Conservation (phyloP, 2,888 invertebrate species). For the Phrixothrix hirtus region DNA sequence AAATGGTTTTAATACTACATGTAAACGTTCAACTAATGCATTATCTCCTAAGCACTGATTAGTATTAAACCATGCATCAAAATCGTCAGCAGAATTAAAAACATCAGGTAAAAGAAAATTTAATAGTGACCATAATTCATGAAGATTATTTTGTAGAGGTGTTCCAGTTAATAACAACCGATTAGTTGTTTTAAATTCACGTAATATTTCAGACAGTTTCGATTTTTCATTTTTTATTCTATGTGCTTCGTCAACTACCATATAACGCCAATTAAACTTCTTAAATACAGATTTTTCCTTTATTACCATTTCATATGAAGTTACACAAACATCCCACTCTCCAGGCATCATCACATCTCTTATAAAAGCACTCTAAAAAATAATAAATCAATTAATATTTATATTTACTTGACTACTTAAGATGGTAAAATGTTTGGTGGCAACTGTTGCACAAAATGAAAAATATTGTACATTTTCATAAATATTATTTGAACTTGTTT, state of each 20-base stretch:
- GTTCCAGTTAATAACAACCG: constrained; percentile 94
- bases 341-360: constrained; percentile 91
- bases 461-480: no score
- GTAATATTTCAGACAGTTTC: constrained; percentile 92
- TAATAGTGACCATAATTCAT: constrained; percentile 96
- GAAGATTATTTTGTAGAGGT: constrained; percentile 97
- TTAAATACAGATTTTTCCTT: constrained; percentile 95
- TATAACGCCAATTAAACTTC: constrained; percentile 97
- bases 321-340: constrained; percentile 99
- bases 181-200: constrained; percentile 97
- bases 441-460: no score
- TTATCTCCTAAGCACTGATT: constrained; percentile 92
- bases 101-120: constrained; percentile 98
- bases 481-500: no score
- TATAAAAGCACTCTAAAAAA: constrained; percentile 78
- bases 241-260: constrained; percentile 99
- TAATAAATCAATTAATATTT: no score
- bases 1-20: constrained; percentile 93
- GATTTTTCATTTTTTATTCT: constrained; percentile 99
- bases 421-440: no score
- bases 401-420: no score
- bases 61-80: constrained; percentile 98
- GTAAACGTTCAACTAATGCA: constrained; percentile 86
- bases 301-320: constrained; percentile 99
- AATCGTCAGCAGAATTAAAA: constrained; percentile 96